Base-by-base conservation (phyloP, 2,888 invertebrate species). In the Pandemis heparana region DNA sequence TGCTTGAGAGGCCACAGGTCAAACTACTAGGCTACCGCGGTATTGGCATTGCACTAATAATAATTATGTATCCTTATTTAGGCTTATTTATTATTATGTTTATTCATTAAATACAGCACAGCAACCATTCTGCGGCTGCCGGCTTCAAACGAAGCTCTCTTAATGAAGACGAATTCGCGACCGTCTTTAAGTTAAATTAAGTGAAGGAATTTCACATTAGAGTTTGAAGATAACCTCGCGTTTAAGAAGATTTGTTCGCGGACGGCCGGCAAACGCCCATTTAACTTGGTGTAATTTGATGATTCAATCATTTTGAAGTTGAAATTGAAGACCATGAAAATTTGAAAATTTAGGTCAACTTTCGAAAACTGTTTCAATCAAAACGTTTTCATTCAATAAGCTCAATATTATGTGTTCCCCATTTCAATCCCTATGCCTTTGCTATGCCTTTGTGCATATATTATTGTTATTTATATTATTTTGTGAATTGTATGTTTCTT, bases 181-280 rank as follows among this genome's bases (percentile, higher is more conserved):
- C 68, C 73, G 68, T 73, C 73, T 69, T 73, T 73, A 73, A 73
- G 68, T 73, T 73, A 73, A 73, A 73, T 73, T 73, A 73, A 73
- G 68, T 69, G 73, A 64, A 69, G 73, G 48, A 68, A 63, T 70
- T 51, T 59, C 73, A 73, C 73, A 73, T 73, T 73, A 73, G 68
- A 63, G 66, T 63, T 63, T 51, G 65, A 9, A 68, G 73, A 73
- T 73, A 73, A 73, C 68, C 63, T 48, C 46, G 56, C 62, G 61
- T 41, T 66, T 59, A 43, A 48, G 12, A 48, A 60, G 61, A 70
- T 75, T 71, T 59, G 62, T n/a, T 14, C 16, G 39, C 69, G 14
- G 69, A 38, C 62, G 72, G 60, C 6, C 18, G 10, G 62, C 16
- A 5, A 16, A 62, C 9, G 16, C 16, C 56, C 56, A 56, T 56